Percentiles rank a stretch among this genome's conserved stretches.
Evolutionary conservation across 2,888 invertebrate genomes (phyloP).

Genomic region (Drosophila histrio): DNA sequence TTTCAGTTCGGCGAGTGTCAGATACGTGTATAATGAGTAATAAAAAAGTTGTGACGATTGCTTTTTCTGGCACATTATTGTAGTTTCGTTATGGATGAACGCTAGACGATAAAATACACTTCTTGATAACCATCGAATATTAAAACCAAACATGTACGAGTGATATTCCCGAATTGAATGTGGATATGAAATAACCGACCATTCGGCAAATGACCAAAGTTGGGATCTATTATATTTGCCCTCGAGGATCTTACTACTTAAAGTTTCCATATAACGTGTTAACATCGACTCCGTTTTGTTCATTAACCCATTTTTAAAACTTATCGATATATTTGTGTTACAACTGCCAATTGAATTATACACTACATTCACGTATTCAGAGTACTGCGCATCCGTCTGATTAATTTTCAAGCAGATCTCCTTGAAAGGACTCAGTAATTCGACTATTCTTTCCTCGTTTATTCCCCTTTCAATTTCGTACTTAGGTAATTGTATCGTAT

Average conservation of each 20-base stretch:
- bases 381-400: neutral
- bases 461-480: neutral
- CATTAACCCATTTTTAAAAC: neutral
- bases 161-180: too few relatives aligned
- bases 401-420: neutral
- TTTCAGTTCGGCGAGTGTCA: conserved; percentile 92
- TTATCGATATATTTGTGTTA: too few relatives aligned
- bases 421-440: neutral
- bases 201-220: too few relatives aligned
- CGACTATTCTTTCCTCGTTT: neutral
- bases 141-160: too few relatives aligned
- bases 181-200: too few relatives aligned
- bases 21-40: conserved; percentile 91
- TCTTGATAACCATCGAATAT: neutral
- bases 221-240: too few relatives aligned
- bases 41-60: conserved; percentile 93
- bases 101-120: neutral
- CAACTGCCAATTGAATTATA: neutral
- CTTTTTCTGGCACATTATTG: conserved; percentile 88
- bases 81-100: neutral
- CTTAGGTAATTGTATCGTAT: neutral
- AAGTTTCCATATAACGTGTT: neutral
- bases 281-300: neutral
- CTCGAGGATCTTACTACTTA: too few relatives aligned
- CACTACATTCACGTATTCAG: neutral